Base-by-base conservation (phyloP, 2,113 vertebrate genomes). In the Catagonus wagneri region DNA sequence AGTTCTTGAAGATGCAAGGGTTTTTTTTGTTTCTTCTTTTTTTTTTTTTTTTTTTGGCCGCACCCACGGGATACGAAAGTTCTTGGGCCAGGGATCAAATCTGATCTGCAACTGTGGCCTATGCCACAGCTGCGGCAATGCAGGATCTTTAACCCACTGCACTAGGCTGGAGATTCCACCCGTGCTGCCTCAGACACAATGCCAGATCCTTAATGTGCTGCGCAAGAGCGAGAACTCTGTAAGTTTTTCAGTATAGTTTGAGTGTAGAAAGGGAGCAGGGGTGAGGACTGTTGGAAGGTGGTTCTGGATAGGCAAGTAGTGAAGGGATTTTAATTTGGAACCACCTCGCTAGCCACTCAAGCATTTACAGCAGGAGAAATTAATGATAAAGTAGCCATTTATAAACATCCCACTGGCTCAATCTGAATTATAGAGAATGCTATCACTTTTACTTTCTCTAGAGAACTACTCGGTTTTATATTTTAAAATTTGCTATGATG, bases 381-480 rank as follows among this genome's bases (percentile, higher is more conserved):
- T 19, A 6, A 17, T 68, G 61, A 54, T 78, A 72, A 84, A 4
- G 54, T 7, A 36, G 0, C 5, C 12, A 29, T 65, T 90, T 74
- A 83, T 39, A 88, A 94, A n/a, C 7, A 71, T 32, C n/a, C 52
- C 7, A 32, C 7, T 83, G 61, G n/a, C 44, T 96, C 95, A 12
- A 29, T 75, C 5, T 27, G 29, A 65, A n/a, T 85, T 65, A 50
- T 25, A 80, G n/a, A 86, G 32, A 88, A 81, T 56, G 16, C 3
- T n/a, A 2, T 29, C 16, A n/a, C 16, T 39, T 90, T 81, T 54
- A 39, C 19, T 69, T 96, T 97, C 14, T 75, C 76, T 91, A 80
- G n/a, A 89, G 39, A 69, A 78, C 50, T 72, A 9, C 32, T 54
- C n/a, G 92, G 32, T 75, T 80, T 56, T 85, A 66, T 84, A 76